A percentile compares a stretch with the other conserved stretches of the same genome.
Conservation (phyloP, 2,797 vertebrate species). For the Lindbergichthys nudifrons region DNA sequence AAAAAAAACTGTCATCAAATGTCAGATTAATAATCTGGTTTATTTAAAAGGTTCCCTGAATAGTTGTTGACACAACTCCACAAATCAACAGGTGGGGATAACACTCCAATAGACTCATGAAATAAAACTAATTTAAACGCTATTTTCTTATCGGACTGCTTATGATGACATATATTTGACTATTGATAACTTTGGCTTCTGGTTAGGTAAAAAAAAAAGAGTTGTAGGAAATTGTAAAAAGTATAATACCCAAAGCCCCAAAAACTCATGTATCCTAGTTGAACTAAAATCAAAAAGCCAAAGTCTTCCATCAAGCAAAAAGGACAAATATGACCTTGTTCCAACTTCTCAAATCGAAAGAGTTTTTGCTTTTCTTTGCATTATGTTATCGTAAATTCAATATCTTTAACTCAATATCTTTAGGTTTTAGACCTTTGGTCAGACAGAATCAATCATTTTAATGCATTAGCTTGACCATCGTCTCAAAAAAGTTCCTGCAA, state of each 20-base stretch:
- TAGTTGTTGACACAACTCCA: neutral
- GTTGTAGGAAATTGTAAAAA: neutral
- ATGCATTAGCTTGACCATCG: neutral
- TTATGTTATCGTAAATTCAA: neutral
- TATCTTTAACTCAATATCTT: neutral
- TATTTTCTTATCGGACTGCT: neutral
- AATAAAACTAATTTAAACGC: neutral
- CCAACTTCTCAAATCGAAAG: neutral
- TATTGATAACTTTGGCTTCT: neutral
- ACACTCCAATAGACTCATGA: neutral
- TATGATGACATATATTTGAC: neutral
- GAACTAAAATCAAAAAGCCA: too few species aligned
- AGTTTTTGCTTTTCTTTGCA: neutral
- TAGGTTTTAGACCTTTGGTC: neutral
- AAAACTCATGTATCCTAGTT: too few species aligned
- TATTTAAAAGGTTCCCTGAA: neutral
- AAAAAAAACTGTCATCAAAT: neutral
- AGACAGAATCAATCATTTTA: neutral
- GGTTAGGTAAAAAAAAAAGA: neutral
- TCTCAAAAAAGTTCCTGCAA: neutral
- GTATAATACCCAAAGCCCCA: neutral
- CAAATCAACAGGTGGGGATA: constrained; percentile 6
- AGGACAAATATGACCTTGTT: neutral
- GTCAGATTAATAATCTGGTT: neutral
- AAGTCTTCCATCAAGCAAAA: neutral